A percentile compares a stretch with the other conserved stretches of the same genome.
Conservation (phyloP, 1,140 invertebrate genomes). For the Drosophila sturtevanti region DNA sequence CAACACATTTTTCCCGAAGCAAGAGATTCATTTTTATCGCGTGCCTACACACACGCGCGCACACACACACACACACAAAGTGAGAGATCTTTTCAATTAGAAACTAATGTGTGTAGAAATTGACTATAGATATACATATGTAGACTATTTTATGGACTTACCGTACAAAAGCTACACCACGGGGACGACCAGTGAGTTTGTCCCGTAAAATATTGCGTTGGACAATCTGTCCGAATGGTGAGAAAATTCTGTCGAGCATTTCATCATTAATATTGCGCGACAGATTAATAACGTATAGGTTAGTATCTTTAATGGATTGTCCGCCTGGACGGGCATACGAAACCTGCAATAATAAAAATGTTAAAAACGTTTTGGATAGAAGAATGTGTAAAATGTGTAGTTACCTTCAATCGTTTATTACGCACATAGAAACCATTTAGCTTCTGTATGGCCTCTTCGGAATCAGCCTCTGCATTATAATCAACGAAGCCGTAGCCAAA, state of each 20-base stretch:
- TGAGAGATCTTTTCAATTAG: no score
- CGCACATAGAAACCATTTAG: constrained; percentile 94
- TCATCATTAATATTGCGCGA: constrained; percentile 93
- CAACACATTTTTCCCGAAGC: no score
- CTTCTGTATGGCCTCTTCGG: constrained; percentile 91
- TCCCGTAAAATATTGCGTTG: constrained; percentile 95
- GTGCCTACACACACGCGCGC: no score
- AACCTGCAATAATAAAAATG: constrained; percentile 84
- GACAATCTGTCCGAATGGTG: constrained; percentile 93
- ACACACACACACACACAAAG: no score
- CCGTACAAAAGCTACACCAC: constrained; percentile 96
- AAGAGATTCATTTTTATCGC: neutral
- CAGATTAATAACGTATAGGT: constrained; percentile 96
- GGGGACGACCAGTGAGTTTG: constrained; percentile 91
- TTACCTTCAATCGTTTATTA: constrained; percentile 91
- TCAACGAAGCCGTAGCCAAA: constrained; percentile 97
- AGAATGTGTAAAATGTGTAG: neutral
- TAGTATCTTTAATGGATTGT: constrained; percentile 96
- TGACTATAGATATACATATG: neutral
- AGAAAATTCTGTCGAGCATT: constrained; percentile 92
- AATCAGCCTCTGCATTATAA: constrained; percentile 92
- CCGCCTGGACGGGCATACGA: constrained; percentile 95
- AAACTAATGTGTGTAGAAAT: no score
- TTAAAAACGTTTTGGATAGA: neutral
- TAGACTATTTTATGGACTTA: constrained; percentile 82